Conservation (phyloP, 2,113 vertebrate species). For the Trogon surrucura region DNA sequence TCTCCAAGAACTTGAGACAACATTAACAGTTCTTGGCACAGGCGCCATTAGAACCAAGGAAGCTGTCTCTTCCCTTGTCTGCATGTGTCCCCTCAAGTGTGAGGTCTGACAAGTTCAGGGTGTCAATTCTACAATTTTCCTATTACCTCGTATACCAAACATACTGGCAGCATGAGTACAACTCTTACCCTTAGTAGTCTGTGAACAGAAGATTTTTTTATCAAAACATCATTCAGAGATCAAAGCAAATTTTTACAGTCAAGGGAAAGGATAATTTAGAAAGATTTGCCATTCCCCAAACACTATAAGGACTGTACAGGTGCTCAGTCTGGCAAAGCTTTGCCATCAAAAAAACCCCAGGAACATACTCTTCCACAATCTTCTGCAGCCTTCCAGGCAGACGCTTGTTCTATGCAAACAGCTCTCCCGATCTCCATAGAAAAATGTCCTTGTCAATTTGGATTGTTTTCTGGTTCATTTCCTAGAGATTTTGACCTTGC, state of each 20-base stretch:
- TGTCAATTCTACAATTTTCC: background rate
- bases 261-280: background rate
- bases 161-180: background rate
- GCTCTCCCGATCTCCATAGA: background rate
- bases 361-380: background rate
- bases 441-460: conserved; percentile 1
- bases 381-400: background rate
- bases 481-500: conserved; percentile 3
- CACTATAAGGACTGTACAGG: background rate
- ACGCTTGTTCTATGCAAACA: background rate
- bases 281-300: background rate
- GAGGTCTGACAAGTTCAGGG: background rate
- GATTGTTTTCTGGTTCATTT: conserved; percentile 9
- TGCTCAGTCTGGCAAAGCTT: background rate
- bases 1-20: background rate
- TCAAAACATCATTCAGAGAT: background rate
- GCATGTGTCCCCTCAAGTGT: background rate
- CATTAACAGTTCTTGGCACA: background rate
- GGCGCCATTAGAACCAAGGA: background rate
- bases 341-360: background rate
- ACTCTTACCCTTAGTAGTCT: background rate
- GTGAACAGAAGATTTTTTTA: background rate
- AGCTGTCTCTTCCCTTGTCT: background rate
- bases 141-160: background rate
- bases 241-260: background rate